These are phyloP conservation scores for Choristoneura rosaceana DNA, from an alignment of 2,888 invertebrate genomes.

Conservation along the genomic window DNA sequence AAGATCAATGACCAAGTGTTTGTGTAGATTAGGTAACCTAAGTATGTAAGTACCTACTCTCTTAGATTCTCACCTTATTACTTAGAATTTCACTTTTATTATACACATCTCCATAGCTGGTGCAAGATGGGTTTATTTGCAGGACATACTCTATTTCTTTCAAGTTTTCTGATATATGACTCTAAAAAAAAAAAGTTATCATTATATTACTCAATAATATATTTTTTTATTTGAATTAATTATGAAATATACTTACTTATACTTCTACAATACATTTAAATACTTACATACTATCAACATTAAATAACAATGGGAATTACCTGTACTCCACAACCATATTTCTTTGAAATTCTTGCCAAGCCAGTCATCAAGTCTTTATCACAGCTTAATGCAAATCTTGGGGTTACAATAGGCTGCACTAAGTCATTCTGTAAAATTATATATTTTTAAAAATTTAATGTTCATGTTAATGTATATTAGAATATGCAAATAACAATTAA, in stretches of 20 bases:
- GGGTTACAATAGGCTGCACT: slow-evolving; percentile 92
- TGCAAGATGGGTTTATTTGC: slow-evolving; percentile 81
- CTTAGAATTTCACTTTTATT: slow-evolving; percentile 90
- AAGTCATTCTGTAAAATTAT: slow-evolving; percentile 84
- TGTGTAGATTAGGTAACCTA: not conserved
- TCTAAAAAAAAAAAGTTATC: slow-evolving; percentile 82
- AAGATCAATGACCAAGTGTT: no score
- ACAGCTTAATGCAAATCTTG: slow-evolving; percentile 94
- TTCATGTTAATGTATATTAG: not conserved
- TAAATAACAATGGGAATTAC: no score
- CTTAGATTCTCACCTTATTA: slow-evolving; percentile 85
- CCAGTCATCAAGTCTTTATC: slow-evolving; percentile 88
- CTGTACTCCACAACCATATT: slow-evolving; percentile 90
- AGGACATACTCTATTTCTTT: slow-evolving; percentile 89
- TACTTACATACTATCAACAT: no score
- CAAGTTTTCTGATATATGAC: slow-evolving; percentile 93
- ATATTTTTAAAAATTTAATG: not conserved
- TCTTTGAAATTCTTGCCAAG: slow-evolving; percentile 88
- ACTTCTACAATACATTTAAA: no score
- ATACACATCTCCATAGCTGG: slow-evolving; percentile 91
- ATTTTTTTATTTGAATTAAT: not conserved
- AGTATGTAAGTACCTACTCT: not conserved
- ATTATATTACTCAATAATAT: not conserved
- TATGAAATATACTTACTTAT: no score
- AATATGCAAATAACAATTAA: no score